Conservation (phyloP, 2,113 vertebrate genomes). For the Ictidomys tridecemlineatus region DNA sequence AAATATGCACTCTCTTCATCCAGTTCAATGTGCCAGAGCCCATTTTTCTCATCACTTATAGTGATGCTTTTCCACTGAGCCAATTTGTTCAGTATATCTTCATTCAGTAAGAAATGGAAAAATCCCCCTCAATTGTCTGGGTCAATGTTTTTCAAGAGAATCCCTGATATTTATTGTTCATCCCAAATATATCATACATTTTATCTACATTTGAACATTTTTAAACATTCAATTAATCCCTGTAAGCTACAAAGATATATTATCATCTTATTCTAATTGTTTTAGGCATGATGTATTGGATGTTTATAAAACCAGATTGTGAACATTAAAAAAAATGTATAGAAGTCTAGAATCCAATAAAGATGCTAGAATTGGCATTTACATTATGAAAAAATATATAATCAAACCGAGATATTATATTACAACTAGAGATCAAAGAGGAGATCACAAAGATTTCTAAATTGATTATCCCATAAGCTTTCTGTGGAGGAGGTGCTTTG, state of each 20-base stretch:
- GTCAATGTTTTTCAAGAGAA: not conserved
- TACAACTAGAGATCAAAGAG: not conserved
- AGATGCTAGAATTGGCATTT: not conserved
- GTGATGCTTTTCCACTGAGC: conserved; percentile 9
- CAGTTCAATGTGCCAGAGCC: conserved; percentile 49
- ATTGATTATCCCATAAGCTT: not conserved
- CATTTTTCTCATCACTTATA: conserved; percentile 61
- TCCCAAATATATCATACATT: not conserved
- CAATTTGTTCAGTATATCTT: conserved; percentile 57
- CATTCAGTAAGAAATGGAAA: conserved; percentile 41
- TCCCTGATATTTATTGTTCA: not conserved
- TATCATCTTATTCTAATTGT: not conserved
- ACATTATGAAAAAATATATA: conserved; percentile 23
- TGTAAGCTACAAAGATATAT: not conserved
- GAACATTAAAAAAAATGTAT: not conserved
- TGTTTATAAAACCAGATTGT: conserved; percentile 8
- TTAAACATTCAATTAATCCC: not conserved
- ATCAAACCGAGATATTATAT: not conserved
- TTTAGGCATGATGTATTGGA: not conserved
- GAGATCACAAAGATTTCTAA: not conserved
- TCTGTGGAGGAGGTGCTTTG: not conserved
- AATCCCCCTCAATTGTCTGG: not conserved
- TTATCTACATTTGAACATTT: not conserved
- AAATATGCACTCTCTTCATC: conserved; percentile 57
- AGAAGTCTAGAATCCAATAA: not conserved